Evolutionary conservation across 2,888 invertebrate species (phyloP).

Genomic region (Lithophane ornitopus): DNA sequence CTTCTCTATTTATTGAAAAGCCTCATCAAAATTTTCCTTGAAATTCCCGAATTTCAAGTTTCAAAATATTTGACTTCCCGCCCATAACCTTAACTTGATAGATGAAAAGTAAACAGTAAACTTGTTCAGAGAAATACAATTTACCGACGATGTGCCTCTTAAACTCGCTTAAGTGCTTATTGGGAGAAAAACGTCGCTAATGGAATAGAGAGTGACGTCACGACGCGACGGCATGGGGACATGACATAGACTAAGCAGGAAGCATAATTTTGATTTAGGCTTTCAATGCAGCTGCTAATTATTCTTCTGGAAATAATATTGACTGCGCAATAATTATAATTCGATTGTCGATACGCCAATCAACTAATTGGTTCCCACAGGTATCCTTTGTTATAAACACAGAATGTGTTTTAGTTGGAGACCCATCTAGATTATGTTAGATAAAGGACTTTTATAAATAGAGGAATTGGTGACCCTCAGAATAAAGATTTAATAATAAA

Average conservation of each 20-base stretch:
- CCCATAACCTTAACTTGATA: constrained; percentile 21
- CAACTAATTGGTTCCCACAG: background rate
- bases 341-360: background rate
- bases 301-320: background rate
- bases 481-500: no score
- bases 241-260: constrained; percentile 54
- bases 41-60: background rate
- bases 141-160: constrained; percentile 45
- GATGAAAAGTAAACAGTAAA: constrained; percentile 37
- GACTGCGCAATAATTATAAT: background rate
- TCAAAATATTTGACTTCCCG: constrained; percentile 6
- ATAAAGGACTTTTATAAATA: no score
- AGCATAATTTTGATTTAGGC: background rate
- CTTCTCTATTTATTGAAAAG: background rate
- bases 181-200: constrained; percentile 72
- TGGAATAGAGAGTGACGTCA: constrained; percentile 70
- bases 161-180: constrained; percentile 75
- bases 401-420: no score
- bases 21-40: background rate
- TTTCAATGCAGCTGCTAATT: background rate
- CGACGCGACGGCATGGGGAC: constrained; percentile 34
- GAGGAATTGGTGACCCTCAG: no score
- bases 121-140: constrained; percentile 49
- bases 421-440: background rate
- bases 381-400: background rate